These are phyloP conservation scores for Mellilla xanthometata DNA, from an alignment of 2,888 invertebrate genomes.

Conservation along the genomic window DNA sequence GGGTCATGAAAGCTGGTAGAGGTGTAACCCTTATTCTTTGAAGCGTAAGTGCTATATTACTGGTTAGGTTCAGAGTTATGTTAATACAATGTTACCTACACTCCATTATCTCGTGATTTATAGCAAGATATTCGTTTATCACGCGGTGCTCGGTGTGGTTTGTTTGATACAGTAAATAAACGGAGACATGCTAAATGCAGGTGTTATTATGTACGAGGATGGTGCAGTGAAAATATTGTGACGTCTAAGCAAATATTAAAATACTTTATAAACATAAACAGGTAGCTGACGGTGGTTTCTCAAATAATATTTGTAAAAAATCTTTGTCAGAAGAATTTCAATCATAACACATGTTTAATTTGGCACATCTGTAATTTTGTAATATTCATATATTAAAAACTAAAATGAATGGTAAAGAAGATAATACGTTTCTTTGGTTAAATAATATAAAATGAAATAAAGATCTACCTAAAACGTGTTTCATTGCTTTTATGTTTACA, in stretches of 20 bases:
- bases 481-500: too few relatives aligned
- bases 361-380: too few relatives aligned
- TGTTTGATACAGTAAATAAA: constrained; percentile 28
- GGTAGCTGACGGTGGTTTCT: too few relatives aligned
- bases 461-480: too few relatives aligned
- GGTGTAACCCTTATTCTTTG: constrained; percentile 30
- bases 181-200: constrained; percentile 27
- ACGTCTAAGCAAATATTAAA: not conserved
- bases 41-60: constrained; percentile 28
- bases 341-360: too few relatives aligned
- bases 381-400: too few relatives aligned
- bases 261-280: too few relatives aligned
- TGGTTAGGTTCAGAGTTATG: constrained; percentile 43
- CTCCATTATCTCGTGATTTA: constrained; percentile 54
- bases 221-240: constrained; percentile 20
- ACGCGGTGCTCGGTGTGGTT: constrained; percentile 27
- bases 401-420: too few relatives aligned
- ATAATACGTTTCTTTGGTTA: too few relatives aligned
- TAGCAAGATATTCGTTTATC: constrained; percentile 34
- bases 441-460: too few relatives aligned
- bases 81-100: constrained; percentile 47
- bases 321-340: too few relatives aligned
- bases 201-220: constrained; percentile 15
- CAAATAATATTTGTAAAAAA: too few relatives aligned
- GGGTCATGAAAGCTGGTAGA: constrained; percentile 23